A percentile compares a stretch with the other conserved stretches of the same genome.
These are phyloP conservation scores for Tragelaphus imberbis DNA, from an alignment of 2,113 vertebrate species.

Conservation along the genomic window DNA sequence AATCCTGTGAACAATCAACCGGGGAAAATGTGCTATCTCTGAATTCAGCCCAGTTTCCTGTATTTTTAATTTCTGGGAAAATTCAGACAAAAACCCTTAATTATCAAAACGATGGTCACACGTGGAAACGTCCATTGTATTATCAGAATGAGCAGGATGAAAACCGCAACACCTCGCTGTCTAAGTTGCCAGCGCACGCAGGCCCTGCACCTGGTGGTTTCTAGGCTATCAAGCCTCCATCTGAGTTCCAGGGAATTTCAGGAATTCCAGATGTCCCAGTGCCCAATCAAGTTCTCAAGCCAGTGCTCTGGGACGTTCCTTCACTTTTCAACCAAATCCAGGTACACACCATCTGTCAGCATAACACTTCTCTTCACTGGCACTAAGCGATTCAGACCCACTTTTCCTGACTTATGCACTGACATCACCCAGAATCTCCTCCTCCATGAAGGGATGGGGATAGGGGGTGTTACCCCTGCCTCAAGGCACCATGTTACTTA, in stretches of 20 bases:
- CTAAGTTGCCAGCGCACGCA: neutral
- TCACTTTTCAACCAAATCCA: neutral
- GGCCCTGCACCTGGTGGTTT: neutral
- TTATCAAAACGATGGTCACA: neutral
- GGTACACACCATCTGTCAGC: neutral
- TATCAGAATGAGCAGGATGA: neutral
- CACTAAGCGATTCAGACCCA: neutral
- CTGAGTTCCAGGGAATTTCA: neutral
- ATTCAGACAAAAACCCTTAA: neutral
- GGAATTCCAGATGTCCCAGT: neutral
- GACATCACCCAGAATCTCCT: neutral
- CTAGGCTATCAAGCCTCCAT: neutral
- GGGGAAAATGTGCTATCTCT: neutral
- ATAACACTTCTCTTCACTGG: neutral
- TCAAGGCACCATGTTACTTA: neutral
- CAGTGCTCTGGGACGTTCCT: neutral
- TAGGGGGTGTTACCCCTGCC: neutral
- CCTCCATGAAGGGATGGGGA: neutral
- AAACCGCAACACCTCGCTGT: neutral
- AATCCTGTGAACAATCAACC: neutral
- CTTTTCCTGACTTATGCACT: neutral
- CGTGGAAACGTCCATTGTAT: neutral
- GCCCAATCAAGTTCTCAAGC: neutral
- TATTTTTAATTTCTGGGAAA: neutral
- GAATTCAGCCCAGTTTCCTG: neutral